Evolutionary conservation across 2,888 invertebrate genomes (phyloP).

Genomic region (Herminia tarsipennalis): DNA sequence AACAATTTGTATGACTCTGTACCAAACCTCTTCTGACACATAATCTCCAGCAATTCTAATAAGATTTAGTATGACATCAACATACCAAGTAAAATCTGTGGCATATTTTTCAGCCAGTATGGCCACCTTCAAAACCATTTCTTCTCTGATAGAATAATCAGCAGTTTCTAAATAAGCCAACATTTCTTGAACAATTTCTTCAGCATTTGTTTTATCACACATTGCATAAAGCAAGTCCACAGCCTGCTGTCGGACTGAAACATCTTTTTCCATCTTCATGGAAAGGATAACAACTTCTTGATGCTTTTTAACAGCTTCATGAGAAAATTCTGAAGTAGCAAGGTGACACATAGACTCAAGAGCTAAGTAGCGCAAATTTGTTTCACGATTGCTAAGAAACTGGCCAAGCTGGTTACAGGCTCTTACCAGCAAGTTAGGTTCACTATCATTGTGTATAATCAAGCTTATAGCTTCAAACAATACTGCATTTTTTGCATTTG

Average conservation of each 20-base stretch:
- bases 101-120: conserved; percentile 99
- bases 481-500: conserved; percentile 99
- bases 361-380: conserved; percentile 98
- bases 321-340: conserved; percentile 99
- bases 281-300: conserved; percentile 99
- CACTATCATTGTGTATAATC: conserved; percentile 99
- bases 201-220: conserved; percentile 99
- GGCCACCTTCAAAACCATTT: conserved; percentile 99
- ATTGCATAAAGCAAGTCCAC: conserved; percentile 99
- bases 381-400: conserved; percentile 98
- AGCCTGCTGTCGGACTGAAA: conserved; percentile 98
- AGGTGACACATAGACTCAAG: conserved; percentile 99
- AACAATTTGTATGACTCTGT: conserved; percentile 99
- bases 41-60: conserved; percentile 99
- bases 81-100: conserved; percentile 99
- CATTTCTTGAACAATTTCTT: conserved; percentile 99
- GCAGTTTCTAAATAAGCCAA: conserved; percentile 99
- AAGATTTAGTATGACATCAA: conserved; percentile 98
- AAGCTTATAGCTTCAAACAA: conserved; percentile 99
- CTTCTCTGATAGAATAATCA: conserved; percentile 99
- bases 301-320: conserved; percentile 99
- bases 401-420: conserved; percentile 99
- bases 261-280: conserved; percentile 99
- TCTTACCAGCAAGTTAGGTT: conserved; percentile 97
- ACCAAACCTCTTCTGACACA: conserved; percentile 99